A percentile compares a stretch with the other conserved stretches of the same genome.
These are phyloP conservation scores for Melanerpes aurifrons DNA, from an alignment of 2,113 vertebrate species.

Conservation along the genomic window DNA sequence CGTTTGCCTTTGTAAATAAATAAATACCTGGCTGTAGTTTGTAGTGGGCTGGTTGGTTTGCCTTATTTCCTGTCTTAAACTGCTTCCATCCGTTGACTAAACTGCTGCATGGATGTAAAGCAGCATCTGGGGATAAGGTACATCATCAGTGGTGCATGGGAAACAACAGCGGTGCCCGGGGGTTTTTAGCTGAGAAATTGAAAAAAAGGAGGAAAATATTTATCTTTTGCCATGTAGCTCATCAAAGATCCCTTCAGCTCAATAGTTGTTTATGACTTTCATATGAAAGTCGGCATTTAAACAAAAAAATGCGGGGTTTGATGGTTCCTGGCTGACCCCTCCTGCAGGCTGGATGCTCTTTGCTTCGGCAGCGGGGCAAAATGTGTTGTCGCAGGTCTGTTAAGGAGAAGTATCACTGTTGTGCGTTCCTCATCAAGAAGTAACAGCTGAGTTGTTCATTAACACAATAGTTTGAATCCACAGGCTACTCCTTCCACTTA, in stretches of 20 bases:
- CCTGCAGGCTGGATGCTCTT: background rate
- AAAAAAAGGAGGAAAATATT: background rate
- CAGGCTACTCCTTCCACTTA: background rate
- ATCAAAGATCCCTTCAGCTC: background rate
- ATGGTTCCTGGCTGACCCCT: background rate
- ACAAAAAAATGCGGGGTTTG: background rate
- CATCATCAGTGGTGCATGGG: background rate
- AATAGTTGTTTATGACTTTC: background rate
- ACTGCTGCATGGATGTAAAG: background rate
- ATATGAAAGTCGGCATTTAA: background rate
- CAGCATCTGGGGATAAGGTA: background rate
- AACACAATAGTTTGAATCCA: constrained; percentile 3
- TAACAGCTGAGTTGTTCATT: constrained; percentile 28
- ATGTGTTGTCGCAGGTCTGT: background rate
- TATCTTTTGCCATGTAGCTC: background rate
- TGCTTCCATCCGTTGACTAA: background rate
- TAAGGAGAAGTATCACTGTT: background rate
- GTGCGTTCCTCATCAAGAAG: background rate
- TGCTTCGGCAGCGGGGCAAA: background rate
- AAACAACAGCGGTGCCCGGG: background rate
- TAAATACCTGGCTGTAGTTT: background rate
- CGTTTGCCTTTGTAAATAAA: background rate
- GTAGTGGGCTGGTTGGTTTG: background rate
- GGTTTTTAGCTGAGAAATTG: background rate
- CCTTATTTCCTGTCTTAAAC: background rate